These are phyloP conservation scores for Lanistes nyassanus DNA, from an alignment of 1,140 invertebrate species.

Conservation along the genomic window DNA sequence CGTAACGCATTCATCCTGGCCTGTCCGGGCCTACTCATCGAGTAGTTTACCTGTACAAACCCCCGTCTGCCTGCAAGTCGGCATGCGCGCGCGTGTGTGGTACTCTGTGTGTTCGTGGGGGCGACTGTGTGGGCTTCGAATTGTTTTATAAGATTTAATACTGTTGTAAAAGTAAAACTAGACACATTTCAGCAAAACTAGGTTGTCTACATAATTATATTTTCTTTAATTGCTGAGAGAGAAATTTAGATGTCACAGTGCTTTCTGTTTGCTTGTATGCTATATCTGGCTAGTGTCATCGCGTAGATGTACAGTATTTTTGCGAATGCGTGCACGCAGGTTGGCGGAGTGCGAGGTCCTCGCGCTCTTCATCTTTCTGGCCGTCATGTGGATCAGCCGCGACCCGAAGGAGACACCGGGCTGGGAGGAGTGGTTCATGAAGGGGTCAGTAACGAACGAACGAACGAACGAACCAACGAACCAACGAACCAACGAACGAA, in stretches of 20 bases:
- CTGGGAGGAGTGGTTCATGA: conserved; percentile 39
- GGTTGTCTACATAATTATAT: not conserved
- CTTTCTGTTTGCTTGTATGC: too few relatives aligned
- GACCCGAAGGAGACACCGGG: conserved; percentile 85
- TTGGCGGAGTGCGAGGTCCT: conserved; percentile 81
- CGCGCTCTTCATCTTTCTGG: conserved; percentile 79
- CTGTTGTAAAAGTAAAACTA: not conserved
- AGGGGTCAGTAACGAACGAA: conserved; percentile 22
- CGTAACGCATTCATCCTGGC: too few relatives aligned
- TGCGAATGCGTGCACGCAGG: conserved; percentile 36
- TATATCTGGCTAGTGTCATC: too few relatives aligned
- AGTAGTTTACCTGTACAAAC: too few relatives aligned
- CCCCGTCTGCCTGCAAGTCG: too few relatives aligned
- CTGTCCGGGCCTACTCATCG: too few relatives aligned
- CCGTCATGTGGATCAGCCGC: conserved; percentile 88
- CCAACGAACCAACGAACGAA: too few relatives aligned
- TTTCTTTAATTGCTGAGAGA: too few relatives aligned
- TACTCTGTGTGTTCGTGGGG: not conserved
- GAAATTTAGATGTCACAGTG: too few relatives aligned
- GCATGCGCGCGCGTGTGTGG: not conserved
- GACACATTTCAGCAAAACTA: not conserved
- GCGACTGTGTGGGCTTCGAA: not conserved
- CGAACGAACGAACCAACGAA: not conserved
- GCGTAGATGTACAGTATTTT: too few relatives aligned
- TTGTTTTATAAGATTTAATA: not conserved